Conservation (phyloP, 2,797 vertebrate genomes). For the Columba guinea region DNA sequence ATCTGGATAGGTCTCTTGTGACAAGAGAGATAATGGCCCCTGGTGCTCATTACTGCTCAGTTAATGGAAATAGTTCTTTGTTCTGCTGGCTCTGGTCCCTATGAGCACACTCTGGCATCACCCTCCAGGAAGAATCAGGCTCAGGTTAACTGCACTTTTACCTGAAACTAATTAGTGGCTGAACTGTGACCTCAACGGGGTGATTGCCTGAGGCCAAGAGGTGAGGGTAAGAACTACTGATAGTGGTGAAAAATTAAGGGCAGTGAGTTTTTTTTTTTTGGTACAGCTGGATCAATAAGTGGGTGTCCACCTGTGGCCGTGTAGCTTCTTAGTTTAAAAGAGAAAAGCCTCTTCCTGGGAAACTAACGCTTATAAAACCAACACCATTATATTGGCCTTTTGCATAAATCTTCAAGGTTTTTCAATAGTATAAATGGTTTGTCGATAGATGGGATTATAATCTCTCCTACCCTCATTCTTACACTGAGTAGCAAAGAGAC, state of each 20-base stretch:
- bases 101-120: neutral
- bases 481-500: neutral
- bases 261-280: neutral
- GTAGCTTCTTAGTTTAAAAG: neutral
- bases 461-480: neutral
- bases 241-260: neutral
- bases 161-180: neutral
- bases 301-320: neutral
- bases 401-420: neutral
- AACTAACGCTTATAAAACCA: neutral
- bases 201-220: neutral
- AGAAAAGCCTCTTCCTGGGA: neutral
- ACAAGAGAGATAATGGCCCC: neutral
- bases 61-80: neutral
- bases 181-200: neutral
- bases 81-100: neutral
- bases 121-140: neutral
- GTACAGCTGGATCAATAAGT: neutral
- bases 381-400: neutral
- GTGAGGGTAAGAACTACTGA: neutral
- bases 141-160: neutral
- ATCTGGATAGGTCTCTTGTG: neutral
- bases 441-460: neutral
- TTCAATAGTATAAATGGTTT: neutral
- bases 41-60: accelerated